A percentile compares a stretch with the other conserved stretches of the same genome.
Conservation (phyloP, 53 echinoderm and acorn worm species). For the Echinometra lucunter region DNA sequence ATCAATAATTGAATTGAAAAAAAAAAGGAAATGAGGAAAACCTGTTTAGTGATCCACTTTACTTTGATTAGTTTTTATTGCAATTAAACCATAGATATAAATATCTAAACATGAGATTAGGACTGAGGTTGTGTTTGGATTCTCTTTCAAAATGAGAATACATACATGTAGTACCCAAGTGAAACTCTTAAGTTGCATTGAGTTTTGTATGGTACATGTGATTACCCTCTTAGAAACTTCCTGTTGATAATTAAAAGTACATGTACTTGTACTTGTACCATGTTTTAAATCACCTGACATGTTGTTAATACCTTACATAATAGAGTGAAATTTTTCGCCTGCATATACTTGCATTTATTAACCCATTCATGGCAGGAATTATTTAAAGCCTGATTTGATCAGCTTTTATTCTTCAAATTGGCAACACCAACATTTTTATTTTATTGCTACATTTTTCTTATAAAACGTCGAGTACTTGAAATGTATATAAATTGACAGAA, state of each 20-base stretch:
- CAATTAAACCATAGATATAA: neutral
- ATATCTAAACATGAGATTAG: neutral
- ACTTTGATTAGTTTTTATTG: neutral
- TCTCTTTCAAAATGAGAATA: neutral
- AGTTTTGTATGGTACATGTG: neutral
- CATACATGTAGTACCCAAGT: neutral
- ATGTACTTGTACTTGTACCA: neutral
- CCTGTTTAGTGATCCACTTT: neutral
- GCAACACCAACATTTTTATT: too few species aligned
- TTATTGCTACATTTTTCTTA: too few species aligned
- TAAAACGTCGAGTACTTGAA: too few species aligned
- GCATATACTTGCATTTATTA: conserved; percentile 18
- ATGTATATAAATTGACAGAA: too few species aligned
- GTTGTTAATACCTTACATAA: neutral
- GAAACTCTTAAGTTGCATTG: neutral
- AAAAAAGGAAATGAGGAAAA: too few species aligned
- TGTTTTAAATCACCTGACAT: neutral
- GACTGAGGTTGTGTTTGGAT: neutral
- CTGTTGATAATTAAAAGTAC: neutral
- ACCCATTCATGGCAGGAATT: too few species aligned
- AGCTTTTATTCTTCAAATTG: too few species aligned
- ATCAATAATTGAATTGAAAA: neutral
- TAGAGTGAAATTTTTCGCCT: neutral
- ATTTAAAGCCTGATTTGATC: too few species aligned
- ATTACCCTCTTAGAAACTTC: neutral